Base-by-base conservation (phyloP, 2,888 invertebrate genomes). In the Napeogenes inachia region DNA sequence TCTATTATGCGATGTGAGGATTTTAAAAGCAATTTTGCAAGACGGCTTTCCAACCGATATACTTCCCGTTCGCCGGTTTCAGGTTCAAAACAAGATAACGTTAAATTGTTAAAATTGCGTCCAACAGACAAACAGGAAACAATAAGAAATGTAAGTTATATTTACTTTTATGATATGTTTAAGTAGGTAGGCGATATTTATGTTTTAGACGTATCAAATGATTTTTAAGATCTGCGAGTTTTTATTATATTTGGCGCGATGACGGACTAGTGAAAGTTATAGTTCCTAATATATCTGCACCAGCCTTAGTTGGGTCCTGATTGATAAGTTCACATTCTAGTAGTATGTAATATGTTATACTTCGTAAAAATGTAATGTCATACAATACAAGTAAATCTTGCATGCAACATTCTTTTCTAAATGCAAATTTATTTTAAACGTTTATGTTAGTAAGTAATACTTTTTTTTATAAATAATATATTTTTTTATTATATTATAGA, bases 1-100 rank as follows among this genome's bases (percentile, higher is more conserved):
- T 85, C 88, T 21, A 87, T 90, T 66, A 90, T 90, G 89, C 80
- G 82, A 71, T 89, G 88, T 73, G 88, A 89, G 68, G 87, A 90
- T 72, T 90, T 90, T 70, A 90, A 90, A 68, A 90, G 89, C 68
- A 89, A 89, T 74, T 90, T 90, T 67, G 89, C 89, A 2, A 82
- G 89, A 71, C 85, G 81, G 68, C 81, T 90, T 60, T 90, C 89
- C n/a, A 86, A 88, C 71, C 79, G 89, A 61, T 89, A 85, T 70
- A 82, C 75, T 63, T 77, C 84, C 65, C 81, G 80, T 67, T 71
- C 85, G 33, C 77, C 84, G 13, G 71, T 75, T 12, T 68, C 70
- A 54, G 71, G 71, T 56, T 61, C 77, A 1, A 82, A 75, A 63
- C 76, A 78, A 64, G 84, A 84, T 47, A 71, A 72, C 54, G 66